Percentiles rank a stretch among this genome's conserved stretches.
Evolutionary conservation across 2,113 vertebrate species (phyloP).

Genomic region (Alethe diademata): DNA sequence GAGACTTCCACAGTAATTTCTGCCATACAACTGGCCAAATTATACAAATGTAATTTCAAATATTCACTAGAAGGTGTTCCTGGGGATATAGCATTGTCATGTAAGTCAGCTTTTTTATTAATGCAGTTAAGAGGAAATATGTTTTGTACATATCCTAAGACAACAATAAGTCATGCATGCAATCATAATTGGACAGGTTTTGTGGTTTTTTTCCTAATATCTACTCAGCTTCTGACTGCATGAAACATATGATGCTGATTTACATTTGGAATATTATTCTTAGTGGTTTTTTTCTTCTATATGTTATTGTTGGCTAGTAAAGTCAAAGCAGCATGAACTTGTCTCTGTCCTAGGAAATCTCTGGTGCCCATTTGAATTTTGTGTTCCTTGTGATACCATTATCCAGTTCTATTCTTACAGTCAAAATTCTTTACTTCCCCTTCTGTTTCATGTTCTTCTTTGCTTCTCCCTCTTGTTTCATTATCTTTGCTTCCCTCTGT

Average conservation of each 20-base stretch:
- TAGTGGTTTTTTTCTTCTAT: not conserved
- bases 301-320: not conserved
- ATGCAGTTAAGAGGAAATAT: not conserved
- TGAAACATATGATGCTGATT: not conserved
- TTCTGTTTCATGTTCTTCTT: not conserved
- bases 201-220: not conserved
- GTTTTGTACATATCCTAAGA: not conserved
- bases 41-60: not conserved
- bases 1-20: not conserved
- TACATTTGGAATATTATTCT: not conserved
- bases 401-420: not conserved
- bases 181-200: not conserved
- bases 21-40: not conserved
- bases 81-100: not conserved
- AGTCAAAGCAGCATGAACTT: not conserved
- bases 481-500: not conserved
- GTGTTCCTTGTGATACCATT: rapidly evolving
- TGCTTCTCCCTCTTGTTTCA: not conserved
- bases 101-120: not conserved
- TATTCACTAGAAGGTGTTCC: not conserved
- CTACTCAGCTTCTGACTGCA: not conserved
- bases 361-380: not conserved
- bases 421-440: not conserved
- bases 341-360: not conserved
- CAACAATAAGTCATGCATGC: not conserved